Conservation (phyloP, 1,140 invertebrate species). For the Hetaerina americana region DNA sequence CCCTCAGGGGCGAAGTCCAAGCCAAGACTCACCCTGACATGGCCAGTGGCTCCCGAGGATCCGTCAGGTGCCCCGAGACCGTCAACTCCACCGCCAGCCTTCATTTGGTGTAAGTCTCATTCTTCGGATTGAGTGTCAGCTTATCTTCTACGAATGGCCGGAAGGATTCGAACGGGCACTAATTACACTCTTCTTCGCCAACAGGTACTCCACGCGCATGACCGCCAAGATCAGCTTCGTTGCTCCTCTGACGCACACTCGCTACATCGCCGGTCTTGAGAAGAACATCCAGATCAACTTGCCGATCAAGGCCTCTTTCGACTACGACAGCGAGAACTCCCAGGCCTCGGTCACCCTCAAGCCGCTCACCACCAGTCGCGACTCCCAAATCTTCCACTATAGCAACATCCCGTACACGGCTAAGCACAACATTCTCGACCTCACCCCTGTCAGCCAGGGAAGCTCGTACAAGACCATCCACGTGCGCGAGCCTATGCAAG, state of each 20-base stretch:
- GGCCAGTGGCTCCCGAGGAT: constrained; percentile 9
- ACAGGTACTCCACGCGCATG: constrained; percentile 29
- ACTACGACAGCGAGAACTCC: constrained; percentile 30
- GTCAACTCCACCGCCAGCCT: constrained; percentile 31
- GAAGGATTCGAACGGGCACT: no score
- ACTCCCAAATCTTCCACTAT: constrained; percentile 36
- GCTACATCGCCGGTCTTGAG: constrained; percentile 42
- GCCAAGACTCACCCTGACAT: constrained; percentile 26
- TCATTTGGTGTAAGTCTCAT: constrained; percentile 22
- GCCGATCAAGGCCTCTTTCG: constrained; percentile 31
- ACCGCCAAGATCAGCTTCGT: constrained; percentile 46
- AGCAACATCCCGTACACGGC: constrained; percentile 44
- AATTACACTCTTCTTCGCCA: neutral
- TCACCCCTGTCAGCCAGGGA: constrained; percentile 31
- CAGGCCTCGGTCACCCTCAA: constrained; percentile 31
- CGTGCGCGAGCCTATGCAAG: constrained; percentile 22
- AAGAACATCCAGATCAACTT: constrained; percentile 38
- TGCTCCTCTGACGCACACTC: constrained; percentile 42
- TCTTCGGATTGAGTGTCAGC: no score
- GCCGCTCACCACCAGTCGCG: constrained; percentile 31
- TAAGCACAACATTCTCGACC: constrained; percentile 35
- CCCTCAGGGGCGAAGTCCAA: constrained; percentile 31
- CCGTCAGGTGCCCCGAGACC: constrained; percentile 23
- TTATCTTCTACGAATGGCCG: no score
- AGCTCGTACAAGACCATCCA: constrained; percentile 26